These are phyloP conservation scores for Enteromius viviparus DNA, from an alignment of 2,797 vertebrate species.

Conservation along the genomic window DNA sequence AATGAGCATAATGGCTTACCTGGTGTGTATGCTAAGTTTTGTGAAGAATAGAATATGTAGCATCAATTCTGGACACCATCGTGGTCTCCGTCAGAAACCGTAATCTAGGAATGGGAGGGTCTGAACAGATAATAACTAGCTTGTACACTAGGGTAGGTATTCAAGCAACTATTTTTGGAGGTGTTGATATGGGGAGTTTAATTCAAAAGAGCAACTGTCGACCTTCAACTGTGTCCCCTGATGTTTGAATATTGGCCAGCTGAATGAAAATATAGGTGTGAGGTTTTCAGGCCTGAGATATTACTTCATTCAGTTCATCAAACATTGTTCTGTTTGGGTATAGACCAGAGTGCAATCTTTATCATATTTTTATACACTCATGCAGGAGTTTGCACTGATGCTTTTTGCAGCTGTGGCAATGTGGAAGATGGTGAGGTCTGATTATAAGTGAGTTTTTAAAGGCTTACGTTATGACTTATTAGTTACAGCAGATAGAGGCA, in stretches of 20 bases:
- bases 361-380: not conserved
- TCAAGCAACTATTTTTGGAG: not conserved
- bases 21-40: not conserved
- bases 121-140: not conserved
- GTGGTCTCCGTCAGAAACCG: not conserved
- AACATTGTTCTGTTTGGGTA: not conserved
- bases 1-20: no score
- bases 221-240: not conserved
- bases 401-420: constrained; percentile 39
- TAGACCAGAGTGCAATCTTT: not conserved
- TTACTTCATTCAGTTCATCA: not conserved
- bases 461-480: constrained; percentile 12
- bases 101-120: constrained; percentile 9
- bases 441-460: not conserved
- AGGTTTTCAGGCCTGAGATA: constrained; percentile 50
- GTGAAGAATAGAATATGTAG: not conserved
- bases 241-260: constrained; percentile 10
- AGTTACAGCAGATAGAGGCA: not conserved
- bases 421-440: constrained; percentile 1
- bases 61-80: not conserved
- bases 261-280: constrained; percentile 45
- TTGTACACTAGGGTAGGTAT: not conserved
- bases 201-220: not conserved
- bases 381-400: not conserved
- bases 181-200: not conserved